phyloP scores from a whole-genome alignment of 2,888 invertebrate species.

The Hydropsyche betteni region DNA sequence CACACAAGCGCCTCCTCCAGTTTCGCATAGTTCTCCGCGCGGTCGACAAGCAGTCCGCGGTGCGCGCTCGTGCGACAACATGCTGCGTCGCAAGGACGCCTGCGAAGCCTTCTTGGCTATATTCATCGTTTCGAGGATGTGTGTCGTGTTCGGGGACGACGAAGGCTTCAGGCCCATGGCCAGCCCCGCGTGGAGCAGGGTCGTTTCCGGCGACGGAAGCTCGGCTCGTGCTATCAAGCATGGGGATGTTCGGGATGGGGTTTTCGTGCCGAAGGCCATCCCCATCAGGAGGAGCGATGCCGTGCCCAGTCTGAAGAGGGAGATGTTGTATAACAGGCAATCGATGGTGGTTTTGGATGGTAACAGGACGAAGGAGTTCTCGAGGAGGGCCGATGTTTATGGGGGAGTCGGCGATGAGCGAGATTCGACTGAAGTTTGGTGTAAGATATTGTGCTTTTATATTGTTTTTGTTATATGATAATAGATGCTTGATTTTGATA shows the following conservation, averaged over 20 bases:
- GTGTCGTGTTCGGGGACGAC: not conserved
- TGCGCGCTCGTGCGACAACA: not conserved
- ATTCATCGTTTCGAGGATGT: not conserved
- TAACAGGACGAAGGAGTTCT: not conserved
- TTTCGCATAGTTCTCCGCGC: slow-evolving; percentile 27
- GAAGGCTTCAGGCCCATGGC: not conserved
- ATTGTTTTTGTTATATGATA: not conserved
- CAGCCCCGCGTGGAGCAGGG: not conserved
- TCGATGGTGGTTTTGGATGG: not conserved
- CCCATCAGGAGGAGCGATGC: slow-evolving; percentile 58
- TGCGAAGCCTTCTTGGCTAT: not conserved
- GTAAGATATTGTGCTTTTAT: not conserved
- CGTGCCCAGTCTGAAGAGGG: not conserved
- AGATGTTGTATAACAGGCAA: not conserved
- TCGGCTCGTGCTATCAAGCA: not conserved
- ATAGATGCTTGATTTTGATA: too few relatives aligned
- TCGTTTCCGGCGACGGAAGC: too few relatives aligned
- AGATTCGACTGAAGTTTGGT: not conserved
- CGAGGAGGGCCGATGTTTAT: not conserved
- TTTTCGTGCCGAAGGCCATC: slow-evolving; percentile 60
- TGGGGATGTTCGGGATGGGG: not conserved
- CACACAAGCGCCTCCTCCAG: slow-evolving; percentile 35
- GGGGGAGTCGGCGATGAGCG: not conserved
- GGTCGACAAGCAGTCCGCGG: not conserved
- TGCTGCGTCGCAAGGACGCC: not conserved